phyloP scores from a whole-genome alignment of 2,113 vertebrate species.

The Scophthalmus maximus region DNA sequence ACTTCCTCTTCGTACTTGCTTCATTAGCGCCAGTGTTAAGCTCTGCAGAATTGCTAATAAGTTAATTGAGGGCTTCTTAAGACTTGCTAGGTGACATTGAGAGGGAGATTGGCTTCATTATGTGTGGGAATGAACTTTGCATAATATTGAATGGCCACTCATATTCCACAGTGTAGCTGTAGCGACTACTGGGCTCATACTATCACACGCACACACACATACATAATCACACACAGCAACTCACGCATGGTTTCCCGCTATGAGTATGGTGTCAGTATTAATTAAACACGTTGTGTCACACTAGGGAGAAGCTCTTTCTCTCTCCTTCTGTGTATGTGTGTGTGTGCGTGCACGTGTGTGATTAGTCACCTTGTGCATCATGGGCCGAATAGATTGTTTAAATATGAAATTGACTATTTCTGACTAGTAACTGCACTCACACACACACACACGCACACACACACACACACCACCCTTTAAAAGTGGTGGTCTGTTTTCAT shows the following conservation, averaged over 20 bases:
- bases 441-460: not conserved
- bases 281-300: constrained; percentile 66
- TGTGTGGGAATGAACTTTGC: constrained; percentile 71
- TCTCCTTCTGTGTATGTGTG: constrained; percentile 18
- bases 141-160: constrained; percentile 69
- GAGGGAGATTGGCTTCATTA: constrained; percentile 61
- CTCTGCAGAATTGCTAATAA: constrained; percentile 68
- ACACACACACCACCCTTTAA: not conserved
- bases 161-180: constrained; percentile 33
- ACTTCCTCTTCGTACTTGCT: constrained; percentile 56
- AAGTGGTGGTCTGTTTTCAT: constrained; percentile 15
- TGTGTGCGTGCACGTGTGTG: not conserved
- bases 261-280: constrained; percentile 67
- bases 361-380: constrained; percentile 40
- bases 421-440: not conserved
- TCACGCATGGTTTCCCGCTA: constrained; percentile 27
- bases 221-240: not conserved
- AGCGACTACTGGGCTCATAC: constrained; percentile 21
- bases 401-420: constrained; percentile 43
- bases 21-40: constrained; percentile 71
- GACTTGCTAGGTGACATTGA: constrained; percentile 80
- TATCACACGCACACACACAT: constrained; percentile 10
- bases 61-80: constrained; percentile 77
- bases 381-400: constrained; percentile 9
- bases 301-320: constrained; percentile 12